These are phyloP conservation scores for Propithecus deckenii DNA, from an alignment of 2,797 vertebrate species.

Conservation along the genomic window DNA sequence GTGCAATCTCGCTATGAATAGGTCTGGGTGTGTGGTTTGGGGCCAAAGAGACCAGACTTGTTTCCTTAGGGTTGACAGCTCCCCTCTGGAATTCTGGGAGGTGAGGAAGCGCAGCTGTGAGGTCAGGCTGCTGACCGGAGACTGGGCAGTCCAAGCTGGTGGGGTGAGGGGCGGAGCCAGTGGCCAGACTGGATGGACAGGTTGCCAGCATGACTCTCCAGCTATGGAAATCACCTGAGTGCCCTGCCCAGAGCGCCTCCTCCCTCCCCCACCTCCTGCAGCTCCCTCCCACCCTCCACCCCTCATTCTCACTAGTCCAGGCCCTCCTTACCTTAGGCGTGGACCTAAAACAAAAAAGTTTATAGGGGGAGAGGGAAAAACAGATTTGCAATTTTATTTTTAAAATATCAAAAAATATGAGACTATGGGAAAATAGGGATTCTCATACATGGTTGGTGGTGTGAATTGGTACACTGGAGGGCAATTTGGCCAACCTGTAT, in stretches of 20 bases:
- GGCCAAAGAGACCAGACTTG: constrained; percentile 61
- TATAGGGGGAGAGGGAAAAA: background rate
- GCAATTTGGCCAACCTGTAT: background rate
- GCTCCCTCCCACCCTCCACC: background rate
- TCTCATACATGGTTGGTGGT: background rate
- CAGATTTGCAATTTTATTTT: background rate
- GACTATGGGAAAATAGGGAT: background rate
- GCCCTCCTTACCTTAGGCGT: background rate
- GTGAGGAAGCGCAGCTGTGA: constrained; percentile 42
- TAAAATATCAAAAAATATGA: background rate
- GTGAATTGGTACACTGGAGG: background rate
- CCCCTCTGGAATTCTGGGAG: constrained; percentile 72
- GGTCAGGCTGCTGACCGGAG: constrained; percentile 38
- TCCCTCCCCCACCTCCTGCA: background rate
- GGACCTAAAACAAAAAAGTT: background rate
- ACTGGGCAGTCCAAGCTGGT: constrained; percentile 37
- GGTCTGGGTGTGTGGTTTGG: constrained; percentile 52
- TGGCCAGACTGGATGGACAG: constrained; percentile 60
- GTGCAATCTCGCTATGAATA: constrained; percentile 61
- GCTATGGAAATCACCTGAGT: background rate
- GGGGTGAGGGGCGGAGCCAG: constrained; percentile 70
- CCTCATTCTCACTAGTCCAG: background rate
- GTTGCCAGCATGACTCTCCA: background rate
- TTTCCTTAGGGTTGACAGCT: constrained; percentile 60
- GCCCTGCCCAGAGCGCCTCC: background rate